Evolutionary conservation across 2,888 invertebrate genomes (phyloP).

Genomic region (Chrysodeixis includens): DNA sequence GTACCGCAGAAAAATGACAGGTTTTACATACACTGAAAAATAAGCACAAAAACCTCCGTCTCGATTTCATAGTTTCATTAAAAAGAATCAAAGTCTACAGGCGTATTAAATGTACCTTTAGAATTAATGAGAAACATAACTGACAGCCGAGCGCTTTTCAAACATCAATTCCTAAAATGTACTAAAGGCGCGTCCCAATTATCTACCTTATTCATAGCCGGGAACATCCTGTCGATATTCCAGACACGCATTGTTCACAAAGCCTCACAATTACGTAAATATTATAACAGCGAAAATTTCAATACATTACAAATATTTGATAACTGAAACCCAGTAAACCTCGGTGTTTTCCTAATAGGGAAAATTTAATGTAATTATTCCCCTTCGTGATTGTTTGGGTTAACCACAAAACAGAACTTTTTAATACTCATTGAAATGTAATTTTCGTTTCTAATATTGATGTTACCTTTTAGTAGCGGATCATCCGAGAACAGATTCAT

Average conservation of each 20-base stretch:
- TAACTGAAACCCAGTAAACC: not conserved
- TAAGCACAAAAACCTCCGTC: no score
- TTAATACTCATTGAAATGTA: not conserved
- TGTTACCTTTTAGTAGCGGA: slow-evolving; percentile 2
- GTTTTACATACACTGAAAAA: no score
- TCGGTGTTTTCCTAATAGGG: not conserved
- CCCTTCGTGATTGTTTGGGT: not conserved
- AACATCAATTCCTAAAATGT: not conserved
- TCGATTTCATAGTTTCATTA: no score
- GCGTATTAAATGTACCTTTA: no score
- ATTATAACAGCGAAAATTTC: not conserved
- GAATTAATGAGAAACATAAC: no score
- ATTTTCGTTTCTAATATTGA: not conserved
- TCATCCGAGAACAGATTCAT: slow-evolving; percentile 15
- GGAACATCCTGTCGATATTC: not conserved
- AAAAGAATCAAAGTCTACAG: no score
- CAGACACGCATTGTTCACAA: not conserved
- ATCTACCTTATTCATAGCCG: not conserved
- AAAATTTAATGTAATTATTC: not conserved
- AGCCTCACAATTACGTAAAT: not conserved
- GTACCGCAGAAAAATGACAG: no score
- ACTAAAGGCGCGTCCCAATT: not conserved
- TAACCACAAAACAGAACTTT: not conserved
- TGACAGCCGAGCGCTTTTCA: not conserved
- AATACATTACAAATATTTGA: not conserved